Percentiles rank a stretch among this genome's conserved stretches.
Evolutionary conservation across 2,113 vertebrate species (phyloP).

Genomic region (Junco hyemalis): DNA sequence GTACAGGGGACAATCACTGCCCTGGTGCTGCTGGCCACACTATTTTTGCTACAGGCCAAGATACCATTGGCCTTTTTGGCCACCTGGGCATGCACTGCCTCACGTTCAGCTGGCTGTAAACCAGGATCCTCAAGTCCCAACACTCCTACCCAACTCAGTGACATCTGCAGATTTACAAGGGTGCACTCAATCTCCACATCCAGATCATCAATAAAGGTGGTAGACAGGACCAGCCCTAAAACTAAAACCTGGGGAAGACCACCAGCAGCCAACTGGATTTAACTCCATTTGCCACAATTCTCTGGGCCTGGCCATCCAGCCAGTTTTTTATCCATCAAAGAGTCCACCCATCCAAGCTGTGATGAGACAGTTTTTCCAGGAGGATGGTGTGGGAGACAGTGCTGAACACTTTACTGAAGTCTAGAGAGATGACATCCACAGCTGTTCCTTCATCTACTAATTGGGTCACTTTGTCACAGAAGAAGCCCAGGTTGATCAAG

Average conservation of each 20-base stretch:
- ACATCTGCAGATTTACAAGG: background rate
- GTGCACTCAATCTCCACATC: background rate
- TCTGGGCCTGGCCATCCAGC: background rate
- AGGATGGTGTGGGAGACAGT: background rate
- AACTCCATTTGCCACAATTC: background rate
- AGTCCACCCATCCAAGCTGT: background rate
- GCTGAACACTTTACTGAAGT: background rate
- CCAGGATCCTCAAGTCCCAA: background rate
- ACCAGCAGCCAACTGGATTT: rapidly evolving
- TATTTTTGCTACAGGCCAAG: background rate
- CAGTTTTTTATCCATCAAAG: background rate
- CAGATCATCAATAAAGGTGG: background rate
- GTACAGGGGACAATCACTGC: background rate
- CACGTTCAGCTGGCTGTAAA: background rate
- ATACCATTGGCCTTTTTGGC: background rate
- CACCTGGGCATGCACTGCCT: background rate
- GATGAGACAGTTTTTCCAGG: background rate
- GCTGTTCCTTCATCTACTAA: background rate
- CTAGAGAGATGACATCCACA: background rate
- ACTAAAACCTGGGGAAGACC: background rate
- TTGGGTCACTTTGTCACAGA: background rate
- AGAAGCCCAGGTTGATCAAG: background rate
- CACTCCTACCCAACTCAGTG: background rate
- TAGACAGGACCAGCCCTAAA: background rate
- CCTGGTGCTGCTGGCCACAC: background rate